These are phyloP conservation scores for Alloplasta piceator DNA, from an alignment of 2,888 invertebrate species.

Conservation along the genomic window DNA sequence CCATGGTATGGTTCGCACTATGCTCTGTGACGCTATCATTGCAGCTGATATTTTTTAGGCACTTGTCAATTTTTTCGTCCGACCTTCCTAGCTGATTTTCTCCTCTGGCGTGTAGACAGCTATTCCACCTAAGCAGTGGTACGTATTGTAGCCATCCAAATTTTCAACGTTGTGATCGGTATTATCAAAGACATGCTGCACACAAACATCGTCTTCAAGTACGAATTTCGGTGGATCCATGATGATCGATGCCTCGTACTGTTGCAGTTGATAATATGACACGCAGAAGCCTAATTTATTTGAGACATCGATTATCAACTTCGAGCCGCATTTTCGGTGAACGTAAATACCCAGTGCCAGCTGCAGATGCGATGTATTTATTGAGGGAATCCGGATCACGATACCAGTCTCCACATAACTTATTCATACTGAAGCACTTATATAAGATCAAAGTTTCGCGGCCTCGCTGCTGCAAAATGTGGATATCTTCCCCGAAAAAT, in stretches of 20 bases:
- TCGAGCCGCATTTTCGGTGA: slow-evolving; percentile 49
- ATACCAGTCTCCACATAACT: slow-evolving; percentile 34
- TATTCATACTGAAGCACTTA: slow-evolving; percentile 14
- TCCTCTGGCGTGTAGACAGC: slow-evolving; percentile 53
- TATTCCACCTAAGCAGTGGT: slow-evolving; percentile 53
- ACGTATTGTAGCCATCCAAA: slow-evolving; percentile 45
- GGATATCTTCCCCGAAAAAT: slow-evolving; percentile 19
- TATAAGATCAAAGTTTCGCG: slow-evolving; percentile 21
- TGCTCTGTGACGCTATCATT: slow-evolving; percentile 5
- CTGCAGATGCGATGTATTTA: slow-evolving; percentile 38
- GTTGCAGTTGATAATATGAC: slow-evolving; percentile 40
- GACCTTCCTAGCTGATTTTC: slow-evolving; percentile 45
- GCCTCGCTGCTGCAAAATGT: slow-evolving; percentile 33
- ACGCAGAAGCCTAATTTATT: slow-evolving; percentile 49
- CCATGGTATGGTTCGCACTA: slow-evolving; percentile 5
- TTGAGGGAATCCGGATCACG: slow-evolving; percentile 14
- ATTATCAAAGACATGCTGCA: slow-evolving; percentile 62
- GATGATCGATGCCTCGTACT: slow-evolving; percentile 25
- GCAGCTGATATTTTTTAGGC: not conserved
- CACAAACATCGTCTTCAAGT: slow-evolving; percentile 26
- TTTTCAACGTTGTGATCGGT: slow-evolving; percentile 64
- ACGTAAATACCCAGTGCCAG: slow-evolving; percentile 52
- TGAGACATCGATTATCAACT: slow-evolving; percentile 51
- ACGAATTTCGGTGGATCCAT: slow-evolving; percentile 25
- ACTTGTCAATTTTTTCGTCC: slow-evolving; percentile 17